These are phyloP conservation scores for Amphipyra berbera DNA, from an alignment of 2,888 invertebrate species.

Conservation along the genomic window DNA sequence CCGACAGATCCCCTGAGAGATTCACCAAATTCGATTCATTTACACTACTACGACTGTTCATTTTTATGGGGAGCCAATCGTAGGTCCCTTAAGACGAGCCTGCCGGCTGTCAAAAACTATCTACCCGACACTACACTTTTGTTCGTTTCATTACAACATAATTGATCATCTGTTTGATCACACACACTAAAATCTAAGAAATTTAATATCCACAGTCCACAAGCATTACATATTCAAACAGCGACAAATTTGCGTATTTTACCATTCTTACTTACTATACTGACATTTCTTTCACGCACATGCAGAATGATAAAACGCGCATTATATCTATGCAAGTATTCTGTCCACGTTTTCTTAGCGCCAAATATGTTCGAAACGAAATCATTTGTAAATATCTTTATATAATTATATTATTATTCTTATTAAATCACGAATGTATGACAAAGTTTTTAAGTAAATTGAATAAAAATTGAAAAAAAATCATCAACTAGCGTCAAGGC, in stretches of 20 bases:
- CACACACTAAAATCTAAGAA: slow-evolving; percentile 60
- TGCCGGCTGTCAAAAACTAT: slow-evolving; percentile 85
- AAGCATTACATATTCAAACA: slow-evolving; percentile 80
- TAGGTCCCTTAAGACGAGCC: slow-evolving; percentile 81
- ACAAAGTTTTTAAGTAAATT: slow-evolving; percentile 54
- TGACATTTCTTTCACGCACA: slow-evolving; percentile 87
- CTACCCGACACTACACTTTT: slow-evolving; percentile 76
- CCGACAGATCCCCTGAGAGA: slow-evolving; percentile 81
- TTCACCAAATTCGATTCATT: slow-evolving; percentile 88
- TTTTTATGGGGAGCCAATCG: slow-evolving; percentile 80
- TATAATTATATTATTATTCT: slow-evolving; percentile 53
- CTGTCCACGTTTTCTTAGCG: slow-evolving; percentile 54
- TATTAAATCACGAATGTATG: slow-evolving; percentile 60
- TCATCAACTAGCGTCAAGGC: slow-evolving; percentile 81
- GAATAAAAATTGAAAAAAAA: slow-evolving; percentile 68
- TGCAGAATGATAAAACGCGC: slow-evolving; percentile 83
- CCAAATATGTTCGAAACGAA: slow-evolving; percentile 59
- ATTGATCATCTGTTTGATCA: slow-evolving; percentile 62
- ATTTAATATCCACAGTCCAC: slow-evolving; percentile 58
- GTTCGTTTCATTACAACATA: slow-evolving; percentile 81
- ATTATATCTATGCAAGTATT: slow-evolving; percentile 69
- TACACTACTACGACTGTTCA: slow-evolving; percentile 87
- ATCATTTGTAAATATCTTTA: slow-evolving; percentile 70
- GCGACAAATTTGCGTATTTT: slow-evolving; percentile 71
- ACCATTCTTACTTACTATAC: slow-evolving; percentile 65